phyloP scores from a whole-genome alignment of 2,888 invertebrate species.

The Pseudolycoriella hygida region DNA sequence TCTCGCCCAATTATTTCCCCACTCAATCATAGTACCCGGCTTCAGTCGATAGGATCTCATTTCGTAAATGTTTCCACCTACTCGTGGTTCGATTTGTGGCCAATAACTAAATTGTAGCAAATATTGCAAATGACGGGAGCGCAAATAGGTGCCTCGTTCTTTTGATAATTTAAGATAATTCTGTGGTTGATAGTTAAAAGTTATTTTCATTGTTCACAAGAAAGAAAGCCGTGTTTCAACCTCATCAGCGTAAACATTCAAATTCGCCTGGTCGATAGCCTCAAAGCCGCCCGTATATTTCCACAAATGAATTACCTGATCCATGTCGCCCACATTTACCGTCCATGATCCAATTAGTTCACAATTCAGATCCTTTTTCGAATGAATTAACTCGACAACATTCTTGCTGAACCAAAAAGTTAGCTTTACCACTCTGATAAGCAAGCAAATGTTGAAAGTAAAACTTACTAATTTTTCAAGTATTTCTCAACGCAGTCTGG shows the following conservation, averaged over 20 bases:
- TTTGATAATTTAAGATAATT: conserved; percentile 52
- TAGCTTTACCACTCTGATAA: no score
- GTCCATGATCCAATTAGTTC: conserved; percentile 92
- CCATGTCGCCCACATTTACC: conserved; percentile 90
- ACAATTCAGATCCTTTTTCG: conserved; percentile 54
- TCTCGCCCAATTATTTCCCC: conserved; percentile 98
- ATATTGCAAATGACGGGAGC: conserved; percentile 83
- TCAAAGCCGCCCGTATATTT: conserved; percentile 86
- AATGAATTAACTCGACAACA: conserved; percentile 57
- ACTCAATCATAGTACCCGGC: conserved; percentile 98
- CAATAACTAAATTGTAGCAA: conserved; percentile 93
- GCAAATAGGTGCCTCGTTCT: conserved; percentile 59
- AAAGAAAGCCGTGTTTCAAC: conserved; percentile 10
- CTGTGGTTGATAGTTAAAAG: conserved; percentile 27
- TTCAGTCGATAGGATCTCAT: conserved; percentile 81
- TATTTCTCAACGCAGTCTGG: conserved; percentile 78
- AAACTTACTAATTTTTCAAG: conserved; percentile 81
- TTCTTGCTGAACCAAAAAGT: conserved; percentile 41
- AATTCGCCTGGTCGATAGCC: conserved; percentile 61
- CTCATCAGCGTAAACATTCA: background rate
- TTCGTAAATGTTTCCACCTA: conserved; percentile 76
- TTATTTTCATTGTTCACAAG: no score
- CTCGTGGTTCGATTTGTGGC: conserved; percentile 63
- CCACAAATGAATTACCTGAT: conserved; percentile 94
- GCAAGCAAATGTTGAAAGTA: no score